These are phyloP conservation scores for Caerostris extrusa DNA, from an alignment of 1,140 invertebrate genomes.

Conservation along the genomic window DNA sequence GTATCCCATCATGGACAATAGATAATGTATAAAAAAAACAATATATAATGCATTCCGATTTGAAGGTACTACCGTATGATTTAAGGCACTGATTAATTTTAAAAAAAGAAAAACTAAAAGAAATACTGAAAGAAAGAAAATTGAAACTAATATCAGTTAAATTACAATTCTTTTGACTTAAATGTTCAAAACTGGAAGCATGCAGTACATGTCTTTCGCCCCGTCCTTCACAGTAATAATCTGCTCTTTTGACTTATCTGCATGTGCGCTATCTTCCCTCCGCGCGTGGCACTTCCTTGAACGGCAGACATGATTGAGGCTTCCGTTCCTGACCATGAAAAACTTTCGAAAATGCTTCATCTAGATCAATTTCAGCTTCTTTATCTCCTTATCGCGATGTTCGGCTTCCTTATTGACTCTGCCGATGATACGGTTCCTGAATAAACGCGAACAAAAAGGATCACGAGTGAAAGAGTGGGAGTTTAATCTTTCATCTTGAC, in stretches of 20 bases:
- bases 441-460: neutral
- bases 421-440: neutral
- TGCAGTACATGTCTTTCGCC: no score
- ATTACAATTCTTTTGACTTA: no score
- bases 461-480: neutral
- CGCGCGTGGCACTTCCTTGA: neutral
- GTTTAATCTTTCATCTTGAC: no score
- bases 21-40: no score
- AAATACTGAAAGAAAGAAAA: no score
- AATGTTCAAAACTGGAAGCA: no score
- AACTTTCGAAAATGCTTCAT: neutral
- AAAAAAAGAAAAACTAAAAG: no score
- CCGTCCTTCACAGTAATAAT: neutral
- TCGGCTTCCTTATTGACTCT: slow-evolving; percentile 7
- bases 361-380: slow-evolving; percentile 14
- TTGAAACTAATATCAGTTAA: no score
- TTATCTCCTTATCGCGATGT: neutral
- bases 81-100: no score
- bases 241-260: neutral
- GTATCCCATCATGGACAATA: no score
- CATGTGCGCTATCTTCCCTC: neutral
- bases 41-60: no score
- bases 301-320: neutral
- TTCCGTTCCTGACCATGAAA: neutral
- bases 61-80: no score